Conservation (phyloP, 2,113 vertebrate species). For the Puffinus mauretanicus region DNA sequence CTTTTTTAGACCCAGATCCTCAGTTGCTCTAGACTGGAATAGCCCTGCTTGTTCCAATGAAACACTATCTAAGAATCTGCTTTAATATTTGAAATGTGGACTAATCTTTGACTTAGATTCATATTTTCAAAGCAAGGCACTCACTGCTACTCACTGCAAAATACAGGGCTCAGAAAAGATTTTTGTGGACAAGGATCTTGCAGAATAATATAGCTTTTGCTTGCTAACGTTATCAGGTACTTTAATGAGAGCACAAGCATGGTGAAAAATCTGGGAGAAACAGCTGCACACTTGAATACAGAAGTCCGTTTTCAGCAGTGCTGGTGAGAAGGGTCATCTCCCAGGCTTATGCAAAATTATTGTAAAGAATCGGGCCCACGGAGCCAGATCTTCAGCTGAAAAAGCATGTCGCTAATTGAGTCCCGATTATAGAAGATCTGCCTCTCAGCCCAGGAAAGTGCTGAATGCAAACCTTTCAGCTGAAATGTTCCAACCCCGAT, state of each 20-base stretch:
- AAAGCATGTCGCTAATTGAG: background rate
- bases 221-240: background rate
- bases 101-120: background rate
- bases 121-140: background rate
- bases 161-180: background rate
- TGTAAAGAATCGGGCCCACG: background rate
- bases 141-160: background rate
- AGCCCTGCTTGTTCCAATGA: background rate
- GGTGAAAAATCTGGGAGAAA: background rate
- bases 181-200: background rate
- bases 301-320: background rate
- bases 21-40: background rate
- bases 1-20: background rate
- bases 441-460: background rate
- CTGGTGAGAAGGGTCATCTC: background rate
- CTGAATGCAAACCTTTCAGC: background rate
- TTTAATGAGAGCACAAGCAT: background rate
- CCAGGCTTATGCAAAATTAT: background rate
- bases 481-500: background rate
- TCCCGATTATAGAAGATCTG: background rate
- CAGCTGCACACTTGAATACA: background rate
- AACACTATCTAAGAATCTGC: background rate
- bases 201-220: background rate
- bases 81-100: background rate
- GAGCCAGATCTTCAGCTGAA: background rate